Conservation (phyloP, 1,140 invertebrate genomes). For the Caenorhabditis inopinata region DNA sequence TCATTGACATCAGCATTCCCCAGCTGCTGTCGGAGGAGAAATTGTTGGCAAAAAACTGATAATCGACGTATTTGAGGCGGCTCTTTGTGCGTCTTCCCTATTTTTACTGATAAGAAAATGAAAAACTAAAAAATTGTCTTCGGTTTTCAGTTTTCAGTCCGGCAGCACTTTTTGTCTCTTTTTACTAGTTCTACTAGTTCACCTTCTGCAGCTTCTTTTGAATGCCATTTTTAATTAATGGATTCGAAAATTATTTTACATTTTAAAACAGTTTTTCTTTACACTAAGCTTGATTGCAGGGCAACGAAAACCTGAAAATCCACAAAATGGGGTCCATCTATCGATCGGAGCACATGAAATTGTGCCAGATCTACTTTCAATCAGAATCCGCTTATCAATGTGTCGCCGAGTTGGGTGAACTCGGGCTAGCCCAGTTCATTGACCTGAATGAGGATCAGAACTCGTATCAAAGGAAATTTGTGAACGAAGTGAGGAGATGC, state of each 20-base stretch:
- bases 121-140: constrained; percentile 31
- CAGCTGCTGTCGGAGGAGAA: neutral
- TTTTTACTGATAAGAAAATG: constrained; percentile 14
- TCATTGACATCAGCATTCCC: too few relatives aligned
- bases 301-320: constrained; percentile 22
- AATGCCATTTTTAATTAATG: too few relatives aligned
- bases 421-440: constrained; percentile 82
- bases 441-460: constrained; percentile 79
- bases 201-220: too few relatives aligned
- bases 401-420: constrained; percentile 84
- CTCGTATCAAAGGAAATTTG: constrained; percentile 84
- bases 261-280: too few relatives aligned
- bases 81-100: neutral
- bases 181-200: neutral
- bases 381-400: constrained; percentile 84
- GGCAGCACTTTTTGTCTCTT: neutral
- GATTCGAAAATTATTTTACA: neutral
- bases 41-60: neutral
- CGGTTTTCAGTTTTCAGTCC: constrained; percentile 28
- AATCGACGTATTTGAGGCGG: neutral
- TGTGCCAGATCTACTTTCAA: constrained; percentile 85
- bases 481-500: constrained; percentile 69
- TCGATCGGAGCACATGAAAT: constrained; percentile 81
- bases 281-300: neutral
- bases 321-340: constrained; percentile 72